Conservation (phyloP, 64 coral and sea anemone species). For the Actinia tenebrosa region DNA sequence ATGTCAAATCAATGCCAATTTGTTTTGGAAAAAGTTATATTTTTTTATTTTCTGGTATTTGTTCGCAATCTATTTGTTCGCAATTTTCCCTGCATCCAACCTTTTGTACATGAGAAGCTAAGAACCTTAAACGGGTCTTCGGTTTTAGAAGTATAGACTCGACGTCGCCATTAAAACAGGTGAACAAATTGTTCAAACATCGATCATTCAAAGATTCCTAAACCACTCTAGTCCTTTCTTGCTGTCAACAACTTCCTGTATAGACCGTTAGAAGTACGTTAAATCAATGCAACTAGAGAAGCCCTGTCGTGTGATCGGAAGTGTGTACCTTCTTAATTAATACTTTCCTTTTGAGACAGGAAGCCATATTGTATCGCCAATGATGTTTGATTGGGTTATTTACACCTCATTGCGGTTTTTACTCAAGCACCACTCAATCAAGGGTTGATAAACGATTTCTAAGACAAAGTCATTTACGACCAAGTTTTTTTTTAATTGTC, state of each 20-base stretch:
- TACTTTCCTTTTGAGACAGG: neutral
- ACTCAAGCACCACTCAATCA: neutral
- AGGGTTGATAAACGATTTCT: slow-evolving; percentile 1
- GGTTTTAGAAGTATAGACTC: neutral
- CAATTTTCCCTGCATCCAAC: too few species aligned
- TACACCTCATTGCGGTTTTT: neutral
- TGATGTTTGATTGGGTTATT: neutral
- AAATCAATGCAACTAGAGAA: neutral
- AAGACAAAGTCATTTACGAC: neutral
- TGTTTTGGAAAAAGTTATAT: too few species aligned
- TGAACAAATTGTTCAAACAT: neutral
- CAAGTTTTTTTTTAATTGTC: neutral
- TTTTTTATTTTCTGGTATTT: too few species aligned
- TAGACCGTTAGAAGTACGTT: neutral
- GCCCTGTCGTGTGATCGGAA: neutral
- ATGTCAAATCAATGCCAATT: too few species aligned
- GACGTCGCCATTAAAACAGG: neutral
- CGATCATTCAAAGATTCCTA: neutral
- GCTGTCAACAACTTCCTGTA: neutral
- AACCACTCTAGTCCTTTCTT: neutral
- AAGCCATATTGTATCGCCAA: neutral
- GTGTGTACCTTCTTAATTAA: neutral
- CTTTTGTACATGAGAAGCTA: too few species aligned
- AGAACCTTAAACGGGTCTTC: neutral
- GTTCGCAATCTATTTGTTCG: too few species aligned